phyloP scores from a whole-genome alignment of 2,113 vertebrate species.

The Atlantisia rogersi region DNA sequence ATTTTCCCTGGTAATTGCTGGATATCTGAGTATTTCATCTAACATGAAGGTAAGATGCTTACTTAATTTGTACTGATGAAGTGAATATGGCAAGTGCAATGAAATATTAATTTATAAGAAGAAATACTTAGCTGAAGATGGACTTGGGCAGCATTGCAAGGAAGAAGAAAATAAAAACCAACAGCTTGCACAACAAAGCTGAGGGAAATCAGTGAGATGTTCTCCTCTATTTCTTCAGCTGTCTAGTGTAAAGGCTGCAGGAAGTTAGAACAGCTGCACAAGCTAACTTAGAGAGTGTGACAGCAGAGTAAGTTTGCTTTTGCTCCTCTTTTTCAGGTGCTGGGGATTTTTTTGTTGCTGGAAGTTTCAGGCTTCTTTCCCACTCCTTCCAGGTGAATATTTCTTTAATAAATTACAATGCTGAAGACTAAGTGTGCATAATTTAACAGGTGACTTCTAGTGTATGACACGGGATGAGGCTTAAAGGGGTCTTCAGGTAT shows the following conservation, averaged over 20 bases:
- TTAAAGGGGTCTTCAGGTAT: background rate
- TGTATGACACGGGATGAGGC: background rate
- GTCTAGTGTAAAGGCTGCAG: background rate
- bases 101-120: conserved; percentile 25
- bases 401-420: background rate
- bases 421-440: background rate
- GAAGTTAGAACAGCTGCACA: background rate
- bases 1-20: conserved; percentile 26
- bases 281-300: background rate
- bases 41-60: conserved; percentile 78
- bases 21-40: conserved; percentile 8
- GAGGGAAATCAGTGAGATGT: background rate
- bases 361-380: conserved; percentile 54
- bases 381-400: conserved; percentile 64
- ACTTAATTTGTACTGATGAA: conserved; percentile 21
- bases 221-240: background rate
- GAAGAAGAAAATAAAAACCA: background rate
- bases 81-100: background rate
- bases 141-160: background rate
- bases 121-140: conserved; percentile 2
- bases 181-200: background rate
- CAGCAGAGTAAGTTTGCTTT: background rate
- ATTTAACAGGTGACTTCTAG: background rate
- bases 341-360: conserved; percentile 64
- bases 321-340: conserved; percentile 37